These are phyloP conservation scores for Tinea trinotella DNA, from an alignment of 2,888 invertebrate genomes.

Conservation along the genomic window DNA sequence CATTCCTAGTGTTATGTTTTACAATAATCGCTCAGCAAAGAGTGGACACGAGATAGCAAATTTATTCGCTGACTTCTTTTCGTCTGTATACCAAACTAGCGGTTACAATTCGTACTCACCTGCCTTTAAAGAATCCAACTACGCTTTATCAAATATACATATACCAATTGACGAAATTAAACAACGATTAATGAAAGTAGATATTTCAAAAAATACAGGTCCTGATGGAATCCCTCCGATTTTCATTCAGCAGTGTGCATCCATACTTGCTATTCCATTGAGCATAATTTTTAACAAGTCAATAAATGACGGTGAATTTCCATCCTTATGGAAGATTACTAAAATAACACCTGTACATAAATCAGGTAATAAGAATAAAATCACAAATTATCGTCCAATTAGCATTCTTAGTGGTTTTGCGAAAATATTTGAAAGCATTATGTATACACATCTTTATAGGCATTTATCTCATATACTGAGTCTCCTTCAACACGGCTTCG, in stretches of 20 bases:
- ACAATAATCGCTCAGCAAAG: background rate
- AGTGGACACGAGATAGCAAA: background rate
- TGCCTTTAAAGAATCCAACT: background rate
- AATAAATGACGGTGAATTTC: slow-evolving; percentile 21
- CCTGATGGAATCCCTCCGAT: slow-evolving; percentile 15
- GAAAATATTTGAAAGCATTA: slow-evolving; percentile 21
- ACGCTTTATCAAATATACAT: background rate
- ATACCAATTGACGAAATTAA: background rate
- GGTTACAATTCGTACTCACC: background rate
- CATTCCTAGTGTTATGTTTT: background rate
- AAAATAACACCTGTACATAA: slow-evolving; percentile 23
- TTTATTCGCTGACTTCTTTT: background rate
- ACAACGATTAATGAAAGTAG: background rate
- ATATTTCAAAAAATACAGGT: background rate
- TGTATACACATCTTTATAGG: background rate
- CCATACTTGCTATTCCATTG: background rate
- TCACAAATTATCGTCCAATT: slow-evolving; percentile 21
- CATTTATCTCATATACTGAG: background rate
- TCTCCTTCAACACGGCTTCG: slow-evolving; percentile 16
- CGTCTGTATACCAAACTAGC: background rate
- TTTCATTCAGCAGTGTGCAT: background rate
- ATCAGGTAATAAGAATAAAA: slow-evolving; percentile 20
- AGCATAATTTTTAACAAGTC: slow-evolving; percentile 22
- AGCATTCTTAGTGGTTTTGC: slow-evolving; percentile 19
- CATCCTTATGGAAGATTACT: slow-evolving; percentile 22